These are phyloP conservation scores for Habroteleia sp. DNA, from an alignment of 2,888 invertebrate species.

Conservation along the genomic window DNA sequence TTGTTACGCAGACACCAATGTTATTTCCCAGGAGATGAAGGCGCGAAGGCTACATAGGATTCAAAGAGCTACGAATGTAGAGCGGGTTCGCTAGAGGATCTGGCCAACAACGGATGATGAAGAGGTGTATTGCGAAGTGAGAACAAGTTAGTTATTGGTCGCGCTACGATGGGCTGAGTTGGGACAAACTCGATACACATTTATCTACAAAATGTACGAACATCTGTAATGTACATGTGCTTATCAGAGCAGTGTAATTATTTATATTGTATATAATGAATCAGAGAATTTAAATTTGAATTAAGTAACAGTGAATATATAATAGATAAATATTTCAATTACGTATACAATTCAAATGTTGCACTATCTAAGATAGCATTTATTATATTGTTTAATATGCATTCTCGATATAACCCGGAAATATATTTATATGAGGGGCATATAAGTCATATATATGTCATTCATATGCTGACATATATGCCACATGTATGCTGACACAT, in stretches of 20 bases:
- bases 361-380: no score
- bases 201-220: slow-evolving; percentile 52
- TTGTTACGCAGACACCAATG: slow-evolving; percentile 65
- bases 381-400: no score
- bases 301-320: background rate
- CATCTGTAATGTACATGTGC: slow-evolving; percentile 52
- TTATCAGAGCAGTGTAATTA: slow-evolving; percentile 19
- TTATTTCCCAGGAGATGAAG: slow-evolving; percentile 66
- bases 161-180: slow-evolving; percentile 58
- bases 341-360: no score
- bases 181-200: slow-evolving; percentile 58
- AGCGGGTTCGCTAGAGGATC: slow-evolving; percentile 37
- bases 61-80: slow-evolving; percentile 53
- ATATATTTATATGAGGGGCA: no score
- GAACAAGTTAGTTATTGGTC: slow-evolving; percentile 70
- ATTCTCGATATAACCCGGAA: no score
- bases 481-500: no score
- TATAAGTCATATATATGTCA: no score
- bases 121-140: slow-evolving; percentile 67
- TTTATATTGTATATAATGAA: slow-evolving; percentile 8
- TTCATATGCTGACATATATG: no score
- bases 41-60: slow-evolving; percentile 52
- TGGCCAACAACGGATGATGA: slow-evolving; percentile 58
- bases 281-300: slow-evolving; percentile 5
- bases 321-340: no score